Percentiles rank a stretch among this genome's conserved stretches.
Conservation (phyloP, 1,140 invertebrate genomes). For the Gryllus bimaculatus region DNA sequence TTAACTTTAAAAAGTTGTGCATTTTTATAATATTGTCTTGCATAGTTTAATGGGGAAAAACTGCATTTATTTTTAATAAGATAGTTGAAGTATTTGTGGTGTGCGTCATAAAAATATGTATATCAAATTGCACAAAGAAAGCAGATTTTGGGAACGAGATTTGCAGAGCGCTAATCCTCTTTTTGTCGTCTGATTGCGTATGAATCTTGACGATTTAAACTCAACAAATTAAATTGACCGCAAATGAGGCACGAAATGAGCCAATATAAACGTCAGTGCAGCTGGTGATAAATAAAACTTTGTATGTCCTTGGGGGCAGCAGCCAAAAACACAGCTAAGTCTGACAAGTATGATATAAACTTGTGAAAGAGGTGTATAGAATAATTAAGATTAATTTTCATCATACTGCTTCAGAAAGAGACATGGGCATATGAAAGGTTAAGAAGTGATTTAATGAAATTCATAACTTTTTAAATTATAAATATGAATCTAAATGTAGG, state of each 20-base stretch:
- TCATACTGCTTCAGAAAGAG: neutral
- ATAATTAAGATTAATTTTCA: neutral
- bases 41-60: neutral
- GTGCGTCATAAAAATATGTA: neutral
- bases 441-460: neutral
- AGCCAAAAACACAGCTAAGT: conserved; percentile 67
- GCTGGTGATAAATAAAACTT: conserved; percentile 60
- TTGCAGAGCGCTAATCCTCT: too few relatives aligned
- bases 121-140: neutral
- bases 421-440: neutral
- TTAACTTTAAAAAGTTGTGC: neutral
- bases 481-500: conserved; percentile 48
- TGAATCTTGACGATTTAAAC: conserved; percentile 48
- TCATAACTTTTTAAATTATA: neutral
- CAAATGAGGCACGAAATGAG: conserved; percentile 55
- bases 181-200: too few relatives aligned
- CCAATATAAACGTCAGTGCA: conserved; percentile 61
- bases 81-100: neutral
- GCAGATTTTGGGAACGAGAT: too few relatives aligned
- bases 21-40: neutral
- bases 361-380: neutral
- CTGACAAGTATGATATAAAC: conserved; percentile 22
- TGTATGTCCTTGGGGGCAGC: conserved; percentile 61
- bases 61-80: neutral
- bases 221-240: conserved; percentile 70